phyloP scores from a whole-genome alignment of 2,888 invertebrate genomes.

The Lymantria monacha region DNA sequence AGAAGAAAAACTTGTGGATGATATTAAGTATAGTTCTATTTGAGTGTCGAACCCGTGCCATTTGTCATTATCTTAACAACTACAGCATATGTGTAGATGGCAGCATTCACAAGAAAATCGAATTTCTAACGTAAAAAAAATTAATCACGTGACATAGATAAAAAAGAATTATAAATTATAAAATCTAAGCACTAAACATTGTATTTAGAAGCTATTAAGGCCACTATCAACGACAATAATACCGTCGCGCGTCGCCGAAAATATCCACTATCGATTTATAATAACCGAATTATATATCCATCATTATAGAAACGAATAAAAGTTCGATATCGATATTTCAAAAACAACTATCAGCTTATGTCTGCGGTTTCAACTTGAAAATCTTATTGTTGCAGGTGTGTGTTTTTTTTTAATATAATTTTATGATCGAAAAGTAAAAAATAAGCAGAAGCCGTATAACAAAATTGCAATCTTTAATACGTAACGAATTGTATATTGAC shows the following conservation, averaged over 20 bases:
- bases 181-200: slow-evolving; percentile 9
- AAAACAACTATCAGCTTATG: slow-evolving; percentile 55
- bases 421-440: slow-evolving; percentile 21
- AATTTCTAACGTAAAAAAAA: too few species aligned
- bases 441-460: slow-evolving; percentile 10
- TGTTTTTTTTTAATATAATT: slow-evolving; percentile 30
- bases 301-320: slow-evolving; percentile 56
- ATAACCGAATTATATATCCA: slow-evolving; percentile 43
- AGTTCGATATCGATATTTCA: slow-evolving; percentile 46
- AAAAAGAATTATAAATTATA: too few species aligned
- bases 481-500: slow-evolving; percentile 17
- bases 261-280: slow-evolving; percentile 35
- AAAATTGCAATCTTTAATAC: slow-evolving; percentile 15
- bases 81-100: too few species aligned
- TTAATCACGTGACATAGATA: too few species aligned
- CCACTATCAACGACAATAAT: slow-evolving; percentile 33
- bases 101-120: too few species aligned
- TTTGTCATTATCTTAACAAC: too few species aligned
- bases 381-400: slow-evolving; percentile 45
- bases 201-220: slow-evolving; percentile 29
- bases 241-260: slow-evolving; percentile 35
- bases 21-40: too few species aligned
- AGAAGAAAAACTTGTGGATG: too few species aligned
- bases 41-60: too few species aligned
- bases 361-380: slow-evolving; percentile 53